Conservation (phyloP, 2,888 invertebrate genomes). For the Harpalus rubripes region DNA sequence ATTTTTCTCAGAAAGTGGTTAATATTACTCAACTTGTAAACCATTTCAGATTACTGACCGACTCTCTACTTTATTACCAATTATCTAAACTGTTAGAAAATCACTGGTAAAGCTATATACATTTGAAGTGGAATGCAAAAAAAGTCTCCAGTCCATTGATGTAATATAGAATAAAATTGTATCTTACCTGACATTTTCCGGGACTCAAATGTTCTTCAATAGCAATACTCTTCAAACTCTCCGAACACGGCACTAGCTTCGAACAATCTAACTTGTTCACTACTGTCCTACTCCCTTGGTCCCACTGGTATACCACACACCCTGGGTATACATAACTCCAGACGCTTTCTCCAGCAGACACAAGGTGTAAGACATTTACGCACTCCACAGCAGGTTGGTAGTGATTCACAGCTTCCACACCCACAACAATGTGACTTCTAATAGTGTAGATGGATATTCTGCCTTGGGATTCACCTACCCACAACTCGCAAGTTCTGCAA, state of each 20-base stretch:
- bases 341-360: conserved; percentile 82
- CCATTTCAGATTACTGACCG: too few species aligned
- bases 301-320: conserved; percentile 94
- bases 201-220: conserved; percentile 92
- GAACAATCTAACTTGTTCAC: conserved; percentile 92
- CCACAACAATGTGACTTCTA: conserved; percentile 84
- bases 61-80: too few species aligned
- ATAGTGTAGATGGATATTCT: conserved; percentile 89
- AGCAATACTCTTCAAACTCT: conserved; percentile 93
- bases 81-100: too few species aligned
- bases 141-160: too few species aligned
- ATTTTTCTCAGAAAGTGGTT: too few species aligned
- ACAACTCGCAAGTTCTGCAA: conserved; percentile 82
- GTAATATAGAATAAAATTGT: neutral
- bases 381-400: conserved; percentile 81
- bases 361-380: conserved; percentile 85
- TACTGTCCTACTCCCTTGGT: conserved; percentile 83
- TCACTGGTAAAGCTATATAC: too few species aligned
- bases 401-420: conserved; percentile 85
- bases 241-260: conserved; percentile 94
- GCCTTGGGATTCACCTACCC: conserved; percentile 93
- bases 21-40: too few species aligned
- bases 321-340: conserved; percentile 93
- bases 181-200: conserved; percentile 85
- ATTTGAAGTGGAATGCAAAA: too few species aligned